Conservation (phyloP, 2,113 vertebrate genomes). For the Rhombomys opimus region DNA sequence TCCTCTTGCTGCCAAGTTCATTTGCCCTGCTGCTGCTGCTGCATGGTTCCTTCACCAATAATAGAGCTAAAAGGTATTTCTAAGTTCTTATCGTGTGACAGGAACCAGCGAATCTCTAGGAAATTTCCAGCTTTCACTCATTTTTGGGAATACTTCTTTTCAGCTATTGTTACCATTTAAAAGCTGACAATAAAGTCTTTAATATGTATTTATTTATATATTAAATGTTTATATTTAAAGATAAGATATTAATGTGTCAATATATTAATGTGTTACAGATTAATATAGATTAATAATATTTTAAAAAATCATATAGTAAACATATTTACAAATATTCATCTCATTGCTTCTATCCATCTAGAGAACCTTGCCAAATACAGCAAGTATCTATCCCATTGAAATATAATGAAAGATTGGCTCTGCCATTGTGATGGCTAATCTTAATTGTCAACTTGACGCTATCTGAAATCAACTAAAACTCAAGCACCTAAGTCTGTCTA, state of each 20-base stretch:
- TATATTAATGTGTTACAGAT: not conserved
- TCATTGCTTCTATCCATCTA: not conserved
- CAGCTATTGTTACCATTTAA: not conserved
- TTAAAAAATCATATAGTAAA: not conserved
- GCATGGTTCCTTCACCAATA: not conserved
- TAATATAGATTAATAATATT: not conserved
- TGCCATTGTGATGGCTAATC: not conserved
- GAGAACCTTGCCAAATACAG: not conserved
- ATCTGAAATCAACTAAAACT: not conserved
- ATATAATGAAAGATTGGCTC: not conserved
- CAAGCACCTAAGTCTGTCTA: not conserved
- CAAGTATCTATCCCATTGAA: not conserved
- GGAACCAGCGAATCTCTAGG: not conserved
- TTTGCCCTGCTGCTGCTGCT: not conserved
- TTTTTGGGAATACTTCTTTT: not conserved
- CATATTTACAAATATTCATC: not conserved
- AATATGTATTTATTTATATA: not conserved
- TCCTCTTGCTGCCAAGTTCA: not conserved
- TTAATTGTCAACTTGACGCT: not conserved
- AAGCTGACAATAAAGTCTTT: not conserved
- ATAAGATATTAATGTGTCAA: not conserved
- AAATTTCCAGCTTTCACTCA: not conserved
- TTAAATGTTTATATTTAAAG: not conserved
- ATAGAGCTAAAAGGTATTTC: not conserved
- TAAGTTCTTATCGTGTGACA: not conserved